A percentile compares a stretch with the other conserved stretches of the same genome.
phyloP scores from a whole-genome alignment of 2,797 vertebrate species.

The Acanthurus tractus region DNA sequence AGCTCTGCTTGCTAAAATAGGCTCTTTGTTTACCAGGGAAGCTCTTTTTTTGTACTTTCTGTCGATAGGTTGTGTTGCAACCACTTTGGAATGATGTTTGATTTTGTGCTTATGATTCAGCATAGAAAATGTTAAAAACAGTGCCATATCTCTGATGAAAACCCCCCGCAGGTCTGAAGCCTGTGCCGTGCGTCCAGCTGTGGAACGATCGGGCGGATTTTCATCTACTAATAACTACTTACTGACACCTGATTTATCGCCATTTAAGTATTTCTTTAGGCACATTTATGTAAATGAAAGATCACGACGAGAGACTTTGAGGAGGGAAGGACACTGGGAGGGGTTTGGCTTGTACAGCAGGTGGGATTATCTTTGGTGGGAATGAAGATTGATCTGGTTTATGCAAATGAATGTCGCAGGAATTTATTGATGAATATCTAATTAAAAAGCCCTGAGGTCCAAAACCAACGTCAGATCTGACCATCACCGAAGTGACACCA shows the following conservation, averaged over 20 bases:
- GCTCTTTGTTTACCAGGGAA: constrained; percentile 83
- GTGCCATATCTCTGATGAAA: constrained; percentile 85
- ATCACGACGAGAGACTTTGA: constrained; percentile 37
- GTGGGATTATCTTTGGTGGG: constrained; percentile 81
- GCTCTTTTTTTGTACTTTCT: constrained; percentile 80
- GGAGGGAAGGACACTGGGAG: constrained; percentile 39
- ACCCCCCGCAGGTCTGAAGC: constrained; percentile 68
- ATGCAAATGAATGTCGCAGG: constrained; percentile 71
- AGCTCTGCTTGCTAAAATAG: constrained; percentile 87
- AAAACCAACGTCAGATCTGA: constrained; percentile 80
- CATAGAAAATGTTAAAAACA: constrained; percentile 79
- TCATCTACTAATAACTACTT: constrained; percentile 75
- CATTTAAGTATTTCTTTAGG: constrained; percentile 82
- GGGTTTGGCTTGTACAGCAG: constrained; percentile 34
- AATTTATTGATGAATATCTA: constrained; percentile 58
- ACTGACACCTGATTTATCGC: constrained; percentile 80
- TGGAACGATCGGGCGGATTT: constrained; percentile 66
- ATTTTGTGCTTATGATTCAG: constrained; percentile 77
- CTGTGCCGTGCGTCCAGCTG: constrained; percentile 49
- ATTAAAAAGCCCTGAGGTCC: constrained; percentile 62
- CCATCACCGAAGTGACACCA: constrained; percentile 71
- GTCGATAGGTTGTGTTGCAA: constrained; percentile 75
- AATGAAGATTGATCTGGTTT: constrained; percentile 86
- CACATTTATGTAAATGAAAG: constrained; percentile 75
- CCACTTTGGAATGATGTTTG: constrained; percentile 75